A percentile compares a stretch with the other conserved stretches of the same genome.
Conservation (phyloP, 2,113 vertebrate genomes). For the Hippopotamus amphibius region DNA sequence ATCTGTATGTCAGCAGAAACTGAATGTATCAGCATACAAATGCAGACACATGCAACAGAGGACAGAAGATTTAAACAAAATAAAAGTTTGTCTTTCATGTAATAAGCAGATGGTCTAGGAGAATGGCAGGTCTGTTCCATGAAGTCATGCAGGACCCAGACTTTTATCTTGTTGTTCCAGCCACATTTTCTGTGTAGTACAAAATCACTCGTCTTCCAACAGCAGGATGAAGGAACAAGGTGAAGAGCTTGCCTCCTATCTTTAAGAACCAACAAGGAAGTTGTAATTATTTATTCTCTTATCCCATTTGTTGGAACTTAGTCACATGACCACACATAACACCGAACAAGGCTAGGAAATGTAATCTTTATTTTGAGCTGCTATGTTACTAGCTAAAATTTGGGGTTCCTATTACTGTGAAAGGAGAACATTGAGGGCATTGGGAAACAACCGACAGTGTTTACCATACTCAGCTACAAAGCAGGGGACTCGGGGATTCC, state of each 20-base stretch:
- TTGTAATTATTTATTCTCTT: not conserved
- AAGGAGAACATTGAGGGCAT: not conserved
- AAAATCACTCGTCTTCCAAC: not conserved
- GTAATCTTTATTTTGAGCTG: not conserved
- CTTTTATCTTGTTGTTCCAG: not conserved
- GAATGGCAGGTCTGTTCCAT: not conserved
- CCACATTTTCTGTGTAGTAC: not conserved
- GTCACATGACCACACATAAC: not conserved
- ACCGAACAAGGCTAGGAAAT: not conserved
- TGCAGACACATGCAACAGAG: not conserved
- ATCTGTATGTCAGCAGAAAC: not conserved
- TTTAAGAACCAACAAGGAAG: not conserved
- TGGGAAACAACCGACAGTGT: not conserved
- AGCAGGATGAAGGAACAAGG: not conserved
- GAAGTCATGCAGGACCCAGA: not conserved
- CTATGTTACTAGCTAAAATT: not conserved
- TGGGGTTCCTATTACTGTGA: not conserved
- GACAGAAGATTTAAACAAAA: conserved; percentile 20
- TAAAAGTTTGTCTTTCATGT: not conserved
- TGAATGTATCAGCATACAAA: not conserved
- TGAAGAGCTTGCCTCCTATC: not conserved
- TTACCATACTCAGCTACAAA: not conserved
- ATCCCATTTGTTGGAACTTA: not conserved
- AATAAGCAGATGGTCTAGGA: not conserved
- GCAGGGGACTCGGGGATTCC: not conserved